phyloP scores from a whole-genome alignment of 2,113 vertebrate genomes.

The Nothocercus nigrocapillus region DNA sequence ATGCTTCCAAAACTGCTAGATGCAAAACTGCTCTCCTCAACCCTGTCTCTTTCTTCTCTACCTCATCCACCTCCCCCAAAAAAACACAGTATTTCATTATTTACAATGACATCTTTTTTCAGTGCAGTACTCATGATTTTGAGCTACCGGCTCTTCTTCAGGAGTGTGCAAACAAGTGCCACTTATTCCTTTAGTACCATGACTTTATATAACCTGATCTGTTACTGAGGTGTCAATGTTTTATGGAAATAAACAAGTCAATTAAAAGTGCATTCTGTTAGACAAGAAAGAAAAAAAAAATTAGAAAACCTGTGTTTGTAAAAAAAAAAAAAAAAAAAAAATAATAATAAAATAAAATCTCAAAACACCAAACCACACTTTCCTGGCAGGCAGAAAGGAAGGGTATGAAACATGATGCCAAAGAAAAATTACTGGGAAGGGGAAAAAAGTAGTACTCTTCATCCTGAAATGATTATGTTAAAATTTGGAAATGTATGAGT shows the following conservation, averaged over 20 bases:
- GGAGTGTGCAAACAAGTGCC: not conserved
- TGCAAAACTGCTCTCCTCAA: not conserved
- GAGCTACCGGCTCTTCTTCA: not conserved
- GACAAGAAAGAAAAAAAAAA: not conserved
- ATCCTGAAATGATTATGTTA: slow-evolving; percentile 67
- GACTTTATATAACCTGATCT: slow-evolving; percentile 11
- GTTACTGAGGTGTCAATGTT: not conserved
- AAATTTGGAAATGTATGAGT: slow-evolving; percentile 64
- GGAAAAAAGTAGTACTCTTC: slow-evolving; percentile 4
- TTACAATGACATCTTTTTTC: not conserved
- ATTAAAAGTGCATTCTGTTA: slow-evolving; percentile 21
- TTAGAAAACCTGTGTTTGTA: not conserved
- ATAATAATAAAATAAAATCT: too few relatives aligned
- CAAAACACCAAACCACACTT: not conserved
- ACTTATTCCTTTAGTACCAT: slow-evolving; percentile 24
- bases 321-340: not conserved
- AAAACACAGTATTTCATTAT: not conserved
- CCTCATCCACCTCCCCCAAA: not conserved
- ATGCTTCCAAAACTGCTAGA: not conserved
- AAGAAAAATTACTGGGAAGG: slow-evolving; percentile 20
- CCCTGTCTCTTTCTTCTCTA: not conserved
- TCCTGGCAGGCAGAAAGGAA: not conserved
- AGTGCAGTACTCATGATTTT: not conserved
- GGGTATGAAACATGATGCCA: slow-evolving; percentile 34
- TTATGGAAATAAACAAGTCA: not conserved